A percentile compares a stretch with the other conserved stretches of the same genome.
Evolutionary conservation across 2,113 vertebrate species (phyloP).

Genomic region (Martes martes): DNA sequence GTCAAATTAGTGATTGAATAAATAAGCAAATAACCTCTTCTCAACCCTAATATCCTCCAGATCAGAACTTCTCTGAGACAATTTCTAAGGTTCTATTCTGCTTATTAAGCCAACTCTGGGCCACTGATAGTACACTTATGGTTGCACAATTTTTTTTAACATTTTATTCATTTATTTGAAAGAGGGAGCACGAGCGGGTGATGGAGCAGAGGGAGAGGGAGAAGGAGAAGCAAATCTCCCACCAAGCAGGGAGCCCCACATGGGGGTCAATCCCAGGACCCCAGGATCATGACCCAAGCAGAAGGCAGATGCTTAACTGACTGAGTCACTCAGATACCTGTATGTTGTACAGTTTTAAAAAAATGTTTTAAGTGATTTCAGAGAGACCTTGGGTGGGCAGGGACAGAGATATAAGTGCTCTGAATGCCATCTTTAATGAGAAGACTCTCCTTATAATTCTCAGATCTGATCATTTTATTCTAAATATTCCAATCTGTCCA

Average conservation of each 20-base stretch:
- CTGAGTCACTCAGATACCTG: background rate
- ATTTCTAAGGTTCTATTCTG: background rate
- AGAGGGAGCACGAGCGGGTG: background rate
- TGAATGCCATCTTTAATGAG: background rate
- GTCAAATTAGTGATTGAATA: background rate
- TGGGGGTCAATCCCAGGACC: background rate
- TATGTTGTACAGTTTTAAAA: background rate
- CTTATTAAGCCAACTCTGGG: background rate
- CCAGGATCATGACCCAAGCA: background rate
- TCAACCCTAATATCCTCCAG: background rate
- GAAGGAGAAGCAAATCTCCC: background rate
- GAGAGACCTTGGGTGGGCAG: background rate
- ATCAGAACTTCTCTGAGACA: background rate
- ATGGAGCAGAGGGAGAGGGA: background rate
- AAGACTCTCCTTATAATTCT: background rate
- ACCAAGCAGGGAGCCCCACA: background rate
- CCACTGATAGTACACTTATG: background rate
- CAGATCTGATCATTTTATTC: background rate
- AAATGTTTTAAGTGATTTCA: background rate
- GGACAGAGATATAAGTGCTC: fast-evolving
- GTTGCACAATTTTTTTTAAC: background rate
- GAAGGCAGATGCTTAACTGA: background rate
- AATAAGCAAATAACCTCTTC: background rate
- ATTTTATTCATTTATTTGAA: background rate
- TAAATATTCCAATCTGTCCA: background rate